Base-by-base conservation (phyloP, 2,797 vertebrate genomes). In the Enteromius treurensis region DNA sequence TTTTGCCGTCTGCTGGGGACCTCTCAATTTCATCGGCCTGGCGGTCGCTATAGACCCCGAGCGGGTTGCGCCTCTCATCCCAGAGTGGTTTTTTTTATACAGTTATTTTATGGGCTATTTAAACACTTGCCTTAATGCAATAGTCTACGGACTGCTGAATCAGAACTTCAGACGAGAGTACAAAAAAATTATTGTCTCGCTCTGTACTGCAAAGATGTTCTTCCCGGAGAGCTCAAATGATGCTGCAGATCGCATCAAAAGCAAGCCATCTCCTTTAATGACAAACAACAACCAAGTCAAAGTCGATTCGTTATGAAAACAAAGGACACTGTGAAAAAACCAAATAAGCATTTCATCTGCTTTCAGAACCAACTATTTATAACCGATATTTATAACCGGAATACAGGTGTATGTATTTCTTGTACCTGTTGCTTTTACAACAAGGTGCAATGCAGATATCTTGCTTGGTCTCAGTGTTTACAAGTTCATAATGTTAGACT, bases 71-170 rank as follows among this genome's bases (percentile, higher is more conserved):
- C 93, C 95, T n/a, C 91, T 90, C 86, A 94, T 96, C 88, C 96
- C 96, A 0, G 96, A 96, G 80, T 96, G 96, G 95, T 90, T 96
- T 47, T 96, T 96, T 69, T 94, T 96, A 79, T 93, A 92, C 13
- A 96, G 96, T 87, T 96, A 96, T 87, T 96, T 96, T 58, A 93
- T 96, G 95, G 95, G 95, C 0, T 96, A 96, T 89, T 96, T 96
- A 92, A 96, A 96, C 90, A 96, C 96, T 91, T 96, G 96, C 93
- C 95, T 96, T 93, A 96, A 96, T 80, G 95, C 96, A 23, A 94
- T 96, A 21, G 91, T 96, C 80, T 96, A 96, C 55, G 96, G 96
- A 88, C 92, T 96, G 9, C 89, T 96, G 82, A 96, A 96, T 83
- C 95, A 95, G 88, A 96, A 96, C 89, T 96, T 96, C 89, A 93